Evolutionary conservation across 2,797 vertebrate species (phyloP).

Genomic region (Pantherophis alleghaniensis): DNA sequence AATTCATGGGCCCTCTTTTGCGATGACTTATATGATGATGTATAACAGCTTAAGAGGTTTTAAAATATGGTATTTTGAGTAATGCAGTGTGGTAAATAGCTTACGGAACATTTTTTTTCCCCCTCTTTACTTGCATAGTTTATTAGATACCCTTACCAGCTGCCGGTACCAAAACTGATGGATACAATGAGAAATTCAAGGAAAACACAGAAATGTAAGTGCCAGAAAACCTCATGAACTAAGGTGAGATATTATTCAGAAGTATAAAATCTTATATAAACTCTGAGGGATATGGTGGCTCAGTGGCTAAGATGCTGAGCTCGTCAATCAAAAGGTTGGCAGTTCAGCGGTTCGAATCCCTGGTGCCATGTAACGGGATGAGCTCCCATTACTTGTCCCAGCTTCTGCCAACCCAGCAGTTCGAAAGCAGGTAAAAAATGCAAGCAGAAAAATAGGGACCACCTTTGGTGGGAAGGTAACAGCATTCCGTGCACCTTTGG

Average conservation of each 20-base stretch:
- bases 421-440: too few relatives aligned
- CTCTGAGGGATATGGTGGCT: too few relatives aligned
- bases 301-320: too few relatives aligned
- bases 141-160: slow-evolving; percentile 61
- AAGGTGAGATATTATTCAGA: not conserved
- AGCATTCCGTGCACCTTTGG: too few relatives aligned
- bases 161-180: slow-evolving; percentile 57
- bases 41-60: slow-evolving; percentile 80
- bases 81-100: slow-evolving; percentile 79
- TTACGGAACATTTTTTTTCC: slow-evolving; percentile 43
- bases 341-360: too few relatives aligned
- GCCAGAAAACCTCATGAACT: not conserved
- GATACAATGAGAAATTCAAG: slow-evolving; percentile 35
- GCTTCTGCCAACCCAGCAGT: too few relatives aligned
- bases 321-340: too few relatives aligned
- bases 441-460: too few relatives aligned
- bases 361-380: fast-evolving
- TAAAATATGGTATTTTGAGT: slow-evolving; percentile 81
- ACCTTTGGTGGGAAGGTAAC: too few relatives aligned
- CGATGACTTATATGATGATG: slow-evolving; percentile 82
- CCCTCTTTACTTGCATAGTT: slow-evolving; percentile 53
- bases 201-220: not conserved
- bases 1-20: slow-evolving; percentile 76
- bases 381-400: too few relatives aligned
- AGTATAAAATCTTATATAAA: not conserved